These are phyloP conservation scores for Theretra japonica DNA, from an alignment of 2,888 invertebrate genomes.

Conservation along the genomic window DNA sequence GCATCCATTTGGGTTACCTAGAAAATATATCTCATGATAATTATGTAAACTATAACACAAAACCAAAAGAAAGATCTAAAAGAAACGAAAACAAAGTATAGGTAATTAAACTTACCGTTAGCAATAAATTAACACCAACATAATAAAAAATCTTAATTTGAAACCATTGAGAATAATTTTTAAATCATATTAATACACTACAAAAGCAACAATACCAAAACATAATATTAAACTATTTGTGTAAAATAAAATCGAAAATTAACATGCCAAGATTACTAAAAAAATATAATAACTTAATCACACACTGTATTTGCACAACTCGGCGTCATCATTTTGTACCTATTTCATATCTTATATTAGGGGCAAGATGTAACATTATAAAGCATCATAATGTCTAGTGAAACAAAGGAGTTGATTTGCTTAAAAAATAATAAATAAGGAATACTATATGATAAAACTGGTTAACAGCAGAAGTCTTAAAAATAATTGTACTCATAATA, in stretches of 20 bases:
- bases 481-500: slow-evolving; percentile 54
- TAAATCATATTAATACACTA: slow-evolving; percentile 42
- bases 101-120: slow-evolving; percentile 72
- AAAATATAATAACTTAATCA: slow-evolving; percentile 37
- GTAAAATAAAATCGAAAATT: slow-evolving; percentile 38
- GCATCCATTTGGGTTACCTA: slow-evolving; percentile 84
- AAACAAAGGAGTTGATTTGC: slow-evolving; percentile 29
- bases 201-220: slow-evolving; percentile 27
- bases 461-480: slow-evolving; percentile 50
- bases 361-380: slow-evolving; percentile 56
- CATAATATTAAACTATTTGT: slow-evolving; percentile 30
- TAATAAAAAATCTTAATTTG: slow-evolving; percentile 52
- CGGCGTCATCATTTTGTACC: slow-evolving; percentile 41
- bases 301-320: slow-evolving; percentile 28
- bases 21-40: slow-evolving; percentile 77
- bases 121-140: slow-evolving; percentile 76
- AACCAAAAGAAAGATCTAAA: slow-evolving; percentile 44
- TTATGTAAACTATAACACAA: slow-evolving; percentile 53
- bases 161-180: slow-evolving; percentile 42
- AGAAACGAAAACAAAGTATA: slow-evolving; percentile 51
- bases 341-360: slow-evolving; percentile 47
- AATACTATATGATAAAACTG: slow-evolving; percentile 47
- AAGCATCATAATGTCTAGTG: slow-evolving; percentile 39
- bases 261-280: slow-evolving; percentile 43
- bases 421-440: slow-evolving; percentile 46